These are phyloP conservation scores for Amphibalanus amphitrite DNA, from an alignment of 1,140 invertebrate species.

Conservation along the genomic window DNA sequence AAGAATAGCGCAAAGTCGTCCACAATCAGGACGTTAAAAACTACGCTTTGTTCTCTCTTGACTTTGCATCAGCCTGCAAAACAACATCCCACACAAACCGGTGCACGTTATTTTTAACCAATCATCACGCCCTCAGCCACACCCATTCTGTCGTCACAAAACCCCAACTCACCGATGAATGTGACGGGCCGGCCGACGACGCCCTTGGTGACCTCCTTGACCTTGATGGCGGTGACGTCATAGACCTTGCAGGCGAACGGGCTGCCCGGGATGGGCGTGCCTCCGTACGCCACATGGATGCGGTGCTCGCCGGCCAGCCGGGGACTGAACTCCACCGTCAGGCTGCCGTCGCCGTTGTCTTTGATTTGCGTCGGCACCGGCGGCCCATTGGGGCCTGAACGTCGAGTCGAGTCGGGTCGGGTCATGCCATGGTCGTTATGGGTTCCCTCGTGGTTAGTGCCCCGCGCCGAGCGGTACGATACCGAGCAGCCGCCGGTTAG, in stretches of 20 bases:
- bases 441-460: too few relatives aligned
- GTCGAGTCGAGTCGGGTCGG: neutral
- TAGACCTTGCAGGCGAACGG: constrained; percentile 89
- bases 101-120: too few relatives aligned
- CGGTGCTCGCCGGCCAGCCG: constrained; percentile 74
- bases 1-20: too few relatives aligned
- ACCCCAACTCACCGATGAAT: constrained; percentile 65
- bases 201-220: constrained; percentile 76
- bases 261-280: constrained; percentile 49
- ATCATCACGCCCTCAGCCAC: too few relatives aligned
- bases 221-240: constrained; percentile 83
- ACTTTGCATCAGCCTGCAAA: too few relatives aligned
- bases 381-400: constrained; percentile 42
- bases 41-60: too few relatives aligned
- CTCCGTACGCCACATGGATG: constrained; percentile 45
- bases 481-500: too few relatives aligned
- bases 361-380: constrained; percentile 71
- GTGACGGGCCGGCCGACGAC: constrained; percentile 84
- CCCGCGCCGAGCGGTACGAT: too few relatives aligned
- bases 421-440: too few relatives aligned
- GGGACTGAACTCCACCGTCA: constrained; percentile 72
- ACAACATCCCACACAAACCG: too few relatives aligned
- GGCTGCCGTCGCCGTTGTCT: constrained; percentile 46
- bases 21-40: too few relatives aligned
- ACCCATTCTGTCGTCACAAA: too few relatives aligned